Evolutionary conservation across 2,113 vertebrate genomes (phyloP), one percentile per base, ranked within the genome.

Genomic region (Cyanocitta stelleri): DNA sequence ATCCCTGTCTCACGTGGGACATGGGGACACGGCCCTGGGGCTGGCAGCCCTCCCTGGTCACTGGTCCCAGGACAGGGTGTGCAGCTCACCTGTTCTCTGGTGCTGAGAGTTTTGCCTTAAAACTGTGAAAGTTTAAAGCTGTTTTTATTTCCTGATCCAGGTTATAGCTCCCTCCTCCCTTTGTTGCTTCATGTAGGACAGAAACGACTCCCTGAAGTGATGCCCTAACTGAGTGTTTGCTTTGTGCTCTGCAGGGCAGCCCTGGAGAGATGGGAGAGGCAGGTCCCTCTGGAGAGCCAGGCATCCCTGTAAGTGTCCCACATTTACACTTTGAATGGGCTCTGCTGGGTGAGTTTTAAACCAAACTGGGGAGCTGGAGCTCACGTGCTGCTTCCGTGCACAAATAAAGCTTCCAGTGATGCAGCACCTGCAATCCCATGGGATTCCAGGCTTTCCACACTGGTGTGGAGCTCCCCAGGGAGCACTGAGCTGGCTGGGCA

Each of bases 201-300:
- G 61, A 62, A 77, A 10, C 7, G 49, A 8, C 35, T 49, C 39
- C 30, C n/a, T 73, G 71, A 26, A 52, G 35, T 41, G 48, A 6
- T 10, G n/a, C 9, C 55, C 61, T 67, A 5, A 75, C 5, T 6
- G 16, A 89, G 15, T 7, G 9, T 89, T 54, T 78, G 29, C 29
- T 56, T 64, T 59, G 51, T 37, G 26, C 72, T 43, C 64, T 64
- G 17, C 95, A 99, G 99, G 99, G 99, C 88, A 97, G 97, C 85
- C 62, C 96, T 44, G 99, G 99, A 72, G 98, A 99, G 93, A 62
- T 96, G 94, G 99, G 99, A 37, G 98, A 99, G 90, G 97, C 98
- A 0, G 99, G 99, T 75, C 99, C 99, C 56, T 99, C 99, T 33
- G 99, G 99, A 98, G 99, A 99, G 97, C 99, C 99, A 83, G 99